Percentiles rank a stretch among this genome's conserved stretches.
phyloP scores from a whole-genome alignment of 2,113 vertebrate genomes.

The Stigmatopora argus region DNA sequence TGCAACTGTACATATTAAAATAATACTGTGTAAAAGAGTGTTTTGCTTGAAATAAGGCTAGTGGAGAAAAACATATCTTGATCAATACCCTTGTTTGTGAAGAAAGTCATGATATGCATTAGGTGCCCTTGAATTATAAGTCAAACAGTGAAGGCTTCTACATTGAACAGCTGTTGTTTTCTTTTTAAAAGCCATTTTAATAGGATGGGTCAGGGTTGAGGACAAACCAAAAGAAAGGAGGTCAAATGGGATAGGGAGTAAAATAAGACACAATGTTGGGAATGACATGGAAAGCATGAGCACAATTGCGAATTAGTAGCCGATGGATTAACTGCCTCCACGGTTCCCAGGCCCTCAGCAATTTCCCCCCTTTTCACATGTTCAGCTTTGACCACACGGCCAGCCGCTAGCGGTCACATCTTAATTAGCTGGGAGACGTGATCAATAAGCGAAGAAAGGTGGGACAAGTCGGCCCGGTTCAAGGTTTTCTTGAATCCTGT shows the following conservation, averaged over 20 bases:
- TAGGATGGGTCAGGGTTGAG: neutral
- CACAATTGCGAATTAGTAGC: slow-evolving; percentile 57
- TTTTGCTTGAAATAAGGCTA: too few relatives aligned
- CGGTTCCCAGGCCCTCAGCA: slow-evolving; percentile 56
- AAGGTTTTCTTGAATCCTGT: slow-evolving; percentile 58
- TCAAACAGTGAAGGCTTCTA: neutral
- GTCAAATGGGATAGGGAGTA: slow-evolving; percentile 1
- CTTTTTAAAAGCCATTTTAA: neutral
- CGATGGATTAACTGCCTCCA: slow-evolving; percentile 63
- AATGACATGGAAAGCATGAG: slow-evolving; percentile 31
- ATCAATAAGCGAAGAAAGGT: slow-evolving; percentile 61
- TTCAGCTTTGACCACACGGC: slow-evolving; percentile 48
- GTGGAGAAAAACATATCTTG: neutral
- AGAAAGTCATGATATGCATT: neutral
- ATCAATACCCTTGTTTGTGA: neutral
- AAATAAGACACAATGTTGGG: slow-evolving; percentile 21
- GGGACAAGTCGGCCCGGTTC: slow-evolving; percentile 44
- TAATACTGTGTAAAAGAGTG: too few relatives aligned
- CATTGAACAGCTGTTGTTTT: slow-evolving; percentile 1
- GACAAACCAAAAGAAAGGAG: neutral
- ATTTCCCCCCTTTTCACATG: slow-evolving; percentile 37
- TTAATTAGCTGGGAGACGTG: slow-evolving; percentile 66
- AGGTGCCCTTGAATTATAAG: neutral
- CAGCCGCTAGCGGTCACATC: slow-evolving; percentile 52
- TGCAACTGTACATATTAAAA: too few relatives aligned